Percentiles rank a stretch among this genome's conserved stretches.
phyloP scores from a whole-genome alignment of 2,888 invertebrate species.

The Spodoptera littoralis region DNA sequence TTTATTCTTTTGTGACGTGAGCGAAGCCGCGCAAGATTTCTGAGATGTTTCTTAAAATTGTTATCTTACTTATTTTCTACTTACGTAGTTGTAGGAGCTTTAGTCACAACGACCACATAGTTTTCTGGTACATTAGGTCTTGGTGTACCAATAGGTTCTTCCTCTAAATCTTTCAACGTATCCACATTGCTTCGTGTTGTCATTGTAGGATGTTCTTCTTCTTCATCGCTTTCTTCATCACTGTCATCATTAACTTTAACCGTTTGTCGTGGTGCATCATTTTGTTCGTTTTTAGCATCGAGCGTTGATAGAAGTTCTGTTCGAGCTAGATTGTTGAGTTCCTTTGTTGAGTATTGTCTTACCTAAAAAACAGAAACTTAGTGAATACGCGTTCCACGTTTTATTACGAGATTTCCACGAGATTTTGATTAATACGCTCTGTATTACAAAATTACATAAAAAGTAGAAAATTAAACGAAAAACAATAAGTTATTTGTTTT shows the following conservation, averaged over 20 bases:
- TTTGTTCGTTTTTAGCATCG: slow-evolving; percentile 68
- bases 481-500: no score
- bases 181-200: slow-evolving; percentile 71
- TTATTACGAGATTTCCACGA: no score
- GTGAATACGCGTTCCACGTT: neutral
- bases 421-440: no score
- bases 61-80: slow-evolving; percentile 34
- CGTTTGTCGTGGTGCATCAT: slow-evolving; percentile 62
- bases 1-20: no score
- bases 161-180: slow-evolving; percentile 77
- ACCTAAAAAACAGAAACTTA: slow-evolving; percentile 63
- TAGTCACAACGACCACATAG: slow-evolving; percentile 75
- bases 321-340: slow-evolving; percentile 78
- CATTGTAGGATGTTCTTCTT: slow-evolving; percentile 44
- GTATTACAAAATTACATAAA: no score
- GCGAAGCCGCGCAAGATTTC: no score
- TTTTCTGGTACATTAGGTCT: slow-evolving; percentile 73
- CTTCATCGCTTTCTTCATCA: slow-evolving; percentile 49
- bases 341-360: slow-evolving; percentile 81
- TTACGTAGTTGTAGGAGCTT: slow-evolving; percentile 67
- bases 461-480: no score
- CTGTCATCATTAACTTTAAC: slow-evolving; percentile 3
- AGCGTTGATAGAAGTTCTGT: slow-evolving; percentile 71
- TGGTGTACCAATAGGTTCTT: slow-evolving; percentile 80
- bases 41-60: no score